Conservation (phyloP, 2,113 vertebrate species). For the Triplophysa tibetana region DNA sequence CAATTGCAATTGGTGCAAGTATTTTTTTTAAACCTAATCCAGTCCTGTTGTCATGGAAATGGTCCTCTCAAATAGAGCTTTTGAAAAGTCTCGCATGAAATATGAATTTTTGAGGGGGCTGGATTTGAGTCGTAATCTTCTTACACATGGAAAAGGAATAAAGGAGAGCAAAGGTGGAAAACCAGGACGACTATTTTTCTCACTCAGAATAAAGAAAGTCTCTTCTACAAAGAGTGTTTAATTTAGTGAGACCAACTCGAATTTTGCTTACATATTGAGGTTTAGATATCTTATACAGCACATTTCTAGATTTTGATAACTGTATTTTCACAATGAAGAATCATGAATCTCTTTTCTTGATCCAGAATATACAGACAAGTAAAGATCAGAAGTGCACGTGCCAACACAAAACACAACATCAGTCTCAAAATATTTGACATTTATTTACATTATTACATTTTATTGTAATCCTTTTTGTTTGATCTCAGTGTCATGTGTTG, state of each 20-base stretch:
- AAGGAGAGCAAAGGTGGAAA: constrained; percentile 28
- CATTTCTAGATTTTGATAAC: too few relatives aligned
- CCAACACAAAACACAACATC: background rate
- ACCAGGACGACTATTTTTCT: constrained; percentile 37
- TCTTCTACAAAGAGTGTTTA: constrained; percentile 17
- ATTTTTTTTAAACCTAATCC: constrained; percentile 66
- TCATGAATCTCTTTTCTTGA: background rate
- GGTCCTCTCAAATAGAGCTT: constrained; percentile 59
- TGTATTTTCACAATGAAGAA: background rate
- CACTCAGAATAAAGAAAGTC: constrained; percentile 27
- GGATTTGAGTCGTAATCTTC: constrained; percentile 66
- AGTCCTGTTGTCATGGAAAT: constrained; percentile 79
- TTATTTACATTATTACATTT: too few relatives aligned
- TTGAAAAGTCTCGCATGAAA: constrained; percentile 63
- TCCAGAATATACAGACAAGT: background rate
- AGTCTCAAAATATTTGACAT: background rate
- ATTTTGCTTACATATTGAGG: background rate
- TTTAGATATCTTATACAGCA: too few relatives aligned
- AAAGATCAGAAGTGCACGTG: constrained; percentile 7
- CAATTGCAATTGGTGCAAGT: constrained; percentile 65
- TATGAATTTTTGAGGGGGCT: constrained; percentile 60
- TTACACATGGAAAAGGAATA: constrained; percentile 53
- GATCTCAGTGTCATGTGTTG: constrained; percentile 31
- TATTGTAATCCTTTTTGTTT: background rate
- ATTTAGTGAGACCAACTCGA: constrained; percentile 27